Evolutionary conservation across 2,888 invertebrate species (phyloP).

Genomic region (Caenorhabditis sp.): DNA sequence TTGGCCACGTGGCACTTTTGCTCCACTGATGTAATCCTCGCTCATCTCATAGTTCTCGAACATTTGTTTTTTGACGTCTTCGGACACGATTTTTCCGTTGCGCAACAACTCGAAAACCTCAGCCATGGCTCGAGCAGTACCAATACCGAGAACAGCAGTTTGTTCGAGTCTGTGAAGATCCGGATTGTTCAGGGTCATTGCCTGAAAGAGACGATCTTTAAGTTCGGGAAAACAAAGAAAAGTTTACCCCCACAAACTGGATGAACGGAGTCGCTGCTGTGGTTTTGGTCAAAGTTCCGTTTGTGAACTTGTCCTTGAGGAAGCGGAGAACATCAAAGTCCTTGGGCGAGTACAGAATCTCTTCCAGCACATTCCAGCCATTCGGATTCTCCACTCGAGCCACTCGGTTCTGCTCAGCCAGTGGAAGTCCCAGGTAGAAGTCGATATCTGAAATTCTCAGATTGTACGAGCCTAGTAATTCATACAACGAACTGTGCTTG

Average conservation of each 20-base stretch:
- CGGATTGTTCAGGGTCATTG: slow-evolving; percentile 78
- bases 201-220: slow-evolving; percentile 18
- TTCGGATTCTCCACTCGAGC: slow-evolving; percentile 68
- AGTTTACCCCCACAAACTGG: slow-evolving; percentile 48
- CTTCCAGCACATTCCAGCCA: slow-evolving; percentile 61
- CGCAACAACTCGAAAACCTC: slow-evolving; percentile 68
- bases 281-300: slow-evolving; percentile 56
- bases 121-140: slow-evolving; percentile 75
- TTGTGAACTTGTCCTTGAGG: slow-evolving; percentile 31
- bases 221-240: no score
- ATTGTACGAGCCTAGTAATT: no score
- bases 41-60: slow-evolving; percentile 53
- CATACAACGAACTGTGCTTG: slow-evolving; percentile 58
- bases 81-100: slow-evolving; percentile 45
- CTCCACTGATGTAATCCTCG: slow-evolving; percentile 65
- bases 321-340: slow-evolving; percentile 58
- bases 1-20: slow-evolving; percentile 54
- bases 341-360: slow-evolving; percentile 53
- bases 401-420: slow-evolving; percentile 69
- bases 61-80: slow-evolving; percentile 24
- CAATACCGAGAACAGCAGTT: slow-evolving; percentile 74
- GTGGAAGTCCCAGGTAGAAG: slow-evolving; percentile 74
- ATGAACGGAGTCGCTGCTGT: slow-evolving; percentile 57
- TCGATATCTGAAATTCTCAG: slow-evolving; percentile 67
- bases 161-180: slow-evolving; percentile 76